A percentile compares a stretch with the other conserved stretches of the same genome.
Evolutionary conservation across 2,113 vertebrate species (phyloP).

Genomic region (Seriola dumerili): DNA sequence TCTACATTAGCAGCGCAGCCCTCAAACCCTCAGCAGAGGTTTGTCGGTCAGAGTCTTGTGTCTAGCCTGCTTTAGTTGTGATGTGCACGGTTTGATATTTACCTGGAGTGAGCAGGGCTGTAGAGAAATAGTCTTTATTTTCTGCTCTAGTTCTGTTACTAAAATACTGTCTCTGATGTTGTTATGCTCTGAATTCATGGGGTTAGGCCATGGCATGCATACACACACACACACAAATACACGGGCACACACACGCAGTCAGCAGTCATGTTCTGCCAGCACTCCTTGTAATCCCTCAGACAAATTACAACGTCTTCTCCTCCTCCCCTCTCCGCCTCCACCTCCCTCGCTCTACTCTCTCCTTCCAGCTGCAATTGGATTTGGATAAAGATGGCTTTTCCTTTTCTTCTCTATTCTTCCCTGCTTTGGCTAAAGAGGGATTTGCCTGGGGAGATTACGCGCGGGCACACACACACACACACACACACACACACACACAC

Average conservation of each 20-base stretch:
- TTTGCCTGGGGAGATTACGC: constrained; percentile 85
- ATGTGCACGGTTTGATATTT: constrained; percentile 50
- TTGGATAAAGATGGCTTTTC: constrained; percentile 88
- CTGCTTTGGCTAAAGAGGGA: constrained; percentile 84
- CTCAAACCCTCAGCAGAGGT: background rate
- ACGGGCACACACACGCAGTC: constrained; percentile 29
- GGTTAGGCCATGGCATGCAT: constrained; percentile 57
- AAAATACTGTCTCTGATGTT: constrained; percentile 65
- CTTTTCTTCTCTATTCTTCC: constrained; percentile 85
- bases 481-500: constrained; percentile 15
- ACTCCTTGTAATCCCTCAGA: constrained; percentile 86
- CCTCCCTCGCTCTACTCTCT: constrained; percentile 68
- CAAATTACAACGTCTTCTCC: constrained; percentile 84
- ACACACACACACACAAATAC: constrained; percentile 10
- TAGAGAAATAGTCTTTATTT: constrained; percentile 49
- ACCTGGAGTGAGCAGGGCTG: constrained; percentile 54
- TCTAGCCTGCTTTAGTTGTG: constrained; percentile 2
- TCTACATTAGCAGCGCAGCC: background rate
- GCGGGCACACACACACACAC: constrained; percentile 60
- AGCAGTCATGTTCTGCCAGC: constrained; percentile 81
- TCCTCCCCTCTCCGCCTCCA: constrained; percentile 73
- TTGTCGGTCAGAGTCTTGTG: constrained; percentile 7
- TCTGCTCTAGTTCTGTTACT: constrained; percentile 61
- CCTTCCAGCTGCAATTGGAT: constrained; percentile 86
- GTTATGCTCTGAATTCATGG: constrained; percentile 63